Evolutionary conservation across 2,797 vertebrate genomes (phyloP).

Genomic region (Sylvilagus floridanus): DNA sequence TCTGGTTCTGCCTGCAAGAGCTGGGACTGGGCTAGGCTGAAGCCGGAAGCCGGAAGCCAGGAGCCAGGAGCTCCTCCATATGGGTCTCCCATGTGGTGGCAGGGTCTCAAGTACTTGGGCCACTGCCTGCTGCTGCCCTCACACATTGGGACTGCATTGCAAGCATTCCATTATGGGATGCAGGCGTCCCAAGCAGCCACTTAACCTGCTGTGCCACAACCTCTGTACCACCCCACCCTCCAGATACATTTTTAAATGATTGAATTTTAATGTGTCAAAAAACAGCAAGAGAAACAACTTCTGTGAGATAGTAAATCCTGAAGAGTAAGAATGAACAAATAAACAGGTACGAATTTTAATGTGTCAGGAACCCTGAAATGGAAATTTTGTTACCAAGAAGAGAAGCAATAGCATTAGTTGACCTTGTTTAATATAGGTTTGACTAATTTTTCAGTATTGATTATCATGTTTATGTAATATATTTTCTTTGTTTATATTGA

Average conservation of each 20-base stretch:
- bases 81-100: too few relatives aligned
- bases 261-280: slow-evolving; percentile 54
- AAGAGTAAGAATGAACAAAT: slow-evolving; percentile 50
- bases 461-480: slow-evolving; percentile 13
- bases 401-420: background rate
- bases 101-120: too few relatives aligned
- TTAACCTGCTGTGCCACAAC: too few relatives aligned
- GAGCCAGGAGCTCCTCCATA: too few relatives aligned
- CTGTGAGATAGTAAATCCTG: slow-evolving; percentile 29
- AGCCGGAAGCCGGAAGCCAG: too few relatives aligned
- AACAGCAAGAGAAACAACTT: slow-evolving; percentile 26
- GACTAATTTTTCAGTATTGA: slow-evolving; percentile 7
- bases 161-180: too few relatives aligned
- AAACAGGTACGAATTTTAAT: slow-evolving; percentile 28
- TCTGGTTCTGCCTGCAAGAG: too few relatives aligned
- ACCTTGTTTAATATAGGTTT: slow-evolving; percentile 20
- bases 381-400: slow-evolving; percentile 29
- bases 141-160: too few relatives aligned
- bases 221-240: too few relatives aligned
- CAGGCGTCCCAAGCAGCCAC: too few relatives aligned
- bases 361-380: background rate
- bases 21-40: too few relatives aligned
- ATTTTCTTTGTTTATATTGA: slow-evolving; percentile 50
- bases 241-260: slow-evolving; percentile 13
- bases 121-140: too few relatives aligned